Evolutionary conservation across 92 coral and sea anemone genomes (phyloP).

Genomic region (Umimayanthus chanpuru): DNA sequence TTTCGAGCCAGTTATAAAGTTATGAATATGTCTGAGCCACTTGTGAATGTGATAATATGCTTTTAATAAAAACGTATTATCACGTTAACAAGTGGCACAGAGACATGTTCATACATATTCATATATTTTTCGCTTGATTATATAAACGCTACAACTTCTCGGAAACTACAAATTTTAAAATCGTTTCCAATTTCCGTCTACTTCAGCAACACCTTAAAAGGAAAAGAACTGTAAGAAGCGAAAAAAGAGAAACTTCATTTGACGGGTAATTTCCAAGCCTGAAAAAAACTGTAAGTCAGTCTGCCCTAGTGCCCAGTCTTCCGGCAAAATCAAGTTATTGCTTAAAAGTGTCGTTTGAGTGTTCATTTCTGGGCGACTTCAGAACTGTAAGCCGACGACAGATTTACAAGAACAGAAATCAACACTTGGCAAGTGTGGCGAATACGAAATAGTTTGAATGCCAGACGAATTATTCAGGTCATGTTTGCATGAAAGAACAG

Average conservation of each 20-base stretch:
- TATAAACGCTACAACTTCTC: no score
- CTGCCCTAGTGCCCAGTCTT: slow-evolving; percentile 17
- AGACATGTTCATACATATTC: not conserved
- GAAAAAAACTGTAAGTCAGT: no score
- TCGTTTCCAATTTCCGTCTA: not conserved
- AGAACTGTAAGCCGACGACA: slow-evolving; percentile 10
- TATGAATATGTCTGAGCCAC: no score
- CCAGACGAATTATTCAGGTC: not conserved
- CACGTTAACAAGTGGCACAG: not conserved
- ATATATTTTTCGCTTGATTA: not conserved
- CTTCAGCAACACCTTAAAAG: not conserved
- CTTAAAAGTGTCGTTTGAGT: not conserved
- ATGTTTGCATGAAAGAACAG: slow-evolving; percentile 20
- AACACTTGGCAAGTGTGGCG: slow-evolving; percentile 22
- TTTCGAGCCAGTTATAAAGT: not conserved
- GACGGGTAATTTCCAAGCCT: not conserved
- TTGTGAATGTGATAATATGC: no score
- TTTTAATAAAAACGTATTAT: not conserved
- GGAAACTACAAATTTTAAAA: not conserved
- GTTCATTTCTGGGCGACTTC: not conserved
- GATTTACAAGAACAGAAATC: not conserved
- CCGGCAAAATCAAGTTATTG: not conserved
- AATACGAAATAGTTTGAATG: slow-evolving; percentile 28
- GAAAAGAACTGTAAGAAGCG: not conserved
- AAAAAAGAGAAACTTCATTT: not conserved